Percentiles rank a stretch among this genome's conserved stretches.
phyloP scores from a whole-genome alignment of 2,888 invertebrate genomes.

The Drosophila atripex region DNA sequence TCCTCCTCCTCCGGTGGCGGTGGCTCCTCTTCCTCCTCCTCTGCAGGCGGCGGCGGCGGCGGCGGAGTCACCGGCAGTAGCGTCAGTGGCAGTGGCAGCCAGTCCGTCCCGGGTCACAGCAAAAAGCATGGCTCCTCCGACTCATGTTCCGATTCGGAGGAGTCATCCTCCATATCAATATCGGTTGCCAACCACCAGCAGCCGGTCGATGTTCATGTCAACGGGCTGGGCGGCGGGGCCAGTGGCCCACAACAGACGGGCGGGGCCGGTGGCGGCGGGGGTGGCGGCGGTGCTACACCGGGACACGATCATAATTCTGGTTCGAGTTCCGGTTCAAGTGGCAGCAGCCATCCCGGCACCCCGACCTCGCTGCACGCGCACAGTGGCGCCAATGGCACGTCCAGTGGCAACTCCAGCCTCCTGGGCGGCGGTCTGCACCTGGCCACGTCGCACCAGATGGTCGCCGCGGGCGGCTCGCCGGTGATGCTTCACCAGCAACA shows the following conservation, averaged over 20 bases:
- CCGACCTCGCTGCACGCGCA: conserved; percentile 79
- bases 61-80: conserved; percentile 36
- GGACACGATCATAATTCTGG: conserved; percentile 46
- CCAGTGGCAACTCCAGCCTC: conserved; percentile 70
- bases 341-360: conserved; percentile 82
- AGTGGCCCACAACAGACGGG: conserved; percentile 72
- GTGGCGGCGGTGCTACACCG: conserved; percentile 68
- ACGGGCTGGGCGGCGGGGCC: conserved; percentile 76
- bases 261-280: conserved; percentile 68
- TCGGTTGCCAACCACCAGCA: conserved; percentile 90
- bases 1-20: conserved; percentile 58
- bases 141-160: conserved; percentile 95
- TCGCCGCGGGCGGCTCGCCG: conserved; percentile 83
- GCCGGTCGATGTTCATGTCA: conserved; percentile 71
- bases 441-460: conserved; percentile 83
- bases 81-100: conserved; percentile 1
- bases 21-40: background rate
- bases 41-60: conserved; percentile 22
- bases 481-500: conserved; percentile 82
- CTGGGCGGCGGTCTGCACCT: conserved; percentile 81
- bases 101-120: conserved; percentile 85
- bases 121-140: conserved; percentile 90
- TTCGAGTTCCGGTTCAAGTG: conserved; percentile 39
- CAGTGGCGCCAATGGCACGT: conserved; percentile 73
- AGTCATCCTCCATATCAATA: conserved; percentile 83